Evolutionary conservation across 2,113 vertebrate species (phyloP).

Genomic region (Elephantulus edwardii): DNA sequence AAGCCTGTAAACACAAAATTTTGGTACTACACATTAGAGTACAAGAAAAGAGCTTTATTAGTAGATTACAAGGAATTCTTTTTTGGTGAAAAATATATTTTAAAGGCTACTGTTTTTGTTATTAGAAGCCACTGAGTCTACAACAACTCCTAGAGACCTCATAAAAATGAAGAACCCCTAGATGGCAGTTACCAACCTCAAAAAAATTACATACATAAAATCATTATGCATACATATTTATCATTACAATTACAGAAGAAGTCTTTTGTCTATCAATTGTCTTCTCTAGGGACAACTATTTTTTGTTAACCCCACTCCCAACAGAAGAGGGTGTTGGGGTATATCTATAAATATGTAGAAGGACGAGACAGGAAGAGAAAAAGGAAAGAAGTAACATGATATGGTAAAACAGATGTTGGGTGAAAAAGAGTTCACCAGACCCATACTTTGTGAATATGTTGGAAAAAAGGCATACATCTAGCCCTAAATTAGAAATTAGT

Average conservation of each 20-base stretch:
- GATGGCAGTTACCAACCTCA: neutral
- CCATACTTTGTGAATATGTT: neutral
- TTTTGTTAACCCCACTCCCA: too few species aligned
- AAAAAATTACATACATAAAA: neutral
- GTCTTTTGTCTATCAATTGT: too few species aligned
- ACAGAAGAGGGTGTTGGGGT: too few species aligned
- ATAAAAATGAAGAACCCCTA: neutral
- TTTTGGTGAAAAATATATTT: neutral
- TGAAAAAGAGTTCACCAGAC: neutral
- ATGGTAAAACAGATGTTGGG: neutral
- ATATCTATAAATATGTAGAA: neutral
- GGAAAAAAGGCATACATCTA: neutral
- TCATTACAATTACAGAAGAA: too few species aligned
- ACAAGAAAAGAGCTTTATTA: neutral
- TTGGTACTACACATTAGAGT: neutral
- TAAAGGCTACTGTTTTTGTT: neutral
- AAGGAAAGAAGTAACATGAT: neutral
- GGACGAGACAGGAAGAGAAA: neutral
- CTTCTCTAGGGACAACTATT: too few species aligned
- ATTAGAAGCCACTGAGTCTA: too few species aligned
- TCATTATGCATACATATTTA: neutral
- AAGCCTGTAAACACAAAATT: neutral
- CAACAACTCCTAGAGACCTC: too few species aligned
- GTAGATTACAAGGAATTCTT: neutral
- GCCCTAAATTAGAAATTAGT: neutral